Percentiles rank a stretch among this genome's conserved stretches.
Conservation (phyloP, 2,888 invertebrate genomes). For the Rosalia funebris region DNA sequence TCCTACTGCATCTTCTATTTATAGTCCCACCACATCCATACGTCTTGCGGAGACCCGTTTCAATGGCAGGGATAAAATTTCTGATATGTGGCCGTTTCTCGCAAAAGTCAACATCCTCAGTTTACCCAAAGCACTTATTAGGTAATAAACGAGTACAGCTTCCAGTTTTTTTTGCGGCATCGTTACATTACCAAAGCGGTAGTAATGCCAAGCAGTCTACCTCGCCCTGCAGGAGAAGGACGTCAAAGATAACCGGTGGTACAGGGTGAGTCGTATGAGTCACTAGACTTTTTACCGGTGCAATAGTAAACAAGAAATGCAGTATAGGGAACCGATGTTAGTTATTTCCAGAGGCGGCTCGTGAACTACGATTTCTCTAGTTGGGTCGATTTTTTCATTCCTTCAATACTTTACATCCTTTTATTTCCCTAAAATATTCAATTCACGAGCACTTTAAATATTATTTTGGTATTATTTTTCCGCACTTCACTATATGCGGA, state of each 20-base stretch:
- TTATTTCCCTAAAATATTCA: no score
- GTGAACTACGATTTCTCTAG: no score
- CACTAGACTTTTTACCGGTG: slow-evolving; percentile 27
- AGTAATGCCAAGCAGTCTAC: slow-evolving; percentile 55
- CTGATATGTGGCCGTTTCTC: slow-evolving; percentile 29
- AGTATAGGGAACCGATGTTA: no score
- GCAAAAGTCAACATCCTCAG: slow-evolving; percentile 54
- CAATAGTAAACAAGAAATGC: slow-evolving; percentile 29
- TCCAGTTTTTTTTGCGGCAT: slow-evolving; percentile 52
- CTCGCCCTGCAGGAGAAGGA: slow-evolving; percentile 49
- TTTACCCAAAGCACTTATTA: slow-evolving; percentile 56
- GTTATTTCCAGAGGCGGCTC: no score
- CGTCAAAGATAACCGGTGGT: slow-evolving; percentile 10
- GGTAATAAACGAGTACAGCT: slow-evolving; percentile 50
- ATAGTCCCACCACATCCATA: no score
- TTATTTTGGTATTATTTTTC: no score
- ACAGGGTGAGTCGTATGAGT: slow-evolving; percentile 11
- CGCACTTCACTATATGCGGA: no score
- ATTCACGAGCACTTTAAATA: no score
- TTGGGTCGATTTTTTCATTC: no score
- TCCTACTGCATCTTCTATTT: no score
- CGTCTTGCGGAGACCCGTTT: not conserved
- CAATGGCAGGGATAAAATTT: slow-evolving; percentile 18
- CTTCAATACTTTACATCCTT: no score
- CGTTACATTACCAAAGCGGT: slow-evolving; percentile 35